Percentiles rank a stretch among this genome's conserved stretches.
phyloP scores from a whole-genome alignment of 2,888 invertebrate genomes.

The Tuberolachnus salignus region DNA sequence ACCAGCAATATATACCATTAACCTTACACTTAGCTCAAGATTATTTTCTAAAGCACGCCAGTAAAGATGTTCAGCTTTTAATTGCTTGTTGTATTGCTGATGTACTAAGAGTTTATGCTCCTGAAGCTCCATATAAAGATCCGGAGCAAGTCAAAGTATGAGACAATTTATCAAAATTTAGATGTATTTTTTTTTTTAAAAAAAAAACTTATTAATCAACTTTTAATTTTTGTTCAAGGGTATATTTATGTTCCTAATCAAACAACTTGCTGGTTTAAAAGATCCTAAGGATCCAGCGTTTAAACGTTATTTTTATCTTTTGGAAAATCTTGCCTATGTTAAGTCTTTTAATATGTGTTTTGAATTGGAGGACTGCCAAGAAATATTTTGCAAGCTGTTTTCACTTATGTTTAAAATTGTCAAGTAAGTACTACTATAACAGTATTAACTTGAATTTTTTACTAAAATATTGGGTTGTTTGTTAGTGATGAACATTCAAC shows the following conservation, averaged over 20 bases:
- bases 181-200: background rate
- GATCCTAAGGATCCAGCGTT: slow-evolving; percentile 97
- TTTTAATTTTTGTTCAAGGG: slow-evolving; percentile 65
- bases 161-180: slow-evolving; percentile 26
- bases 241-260: slow-evolving; percentile 92
- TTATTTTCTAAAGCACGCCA: slow-evolving; percentile 85
- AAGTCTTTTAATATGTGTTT: slow-evolving; percentile 99
- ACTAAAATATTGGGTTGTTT: slow-evolving; percentile 58
- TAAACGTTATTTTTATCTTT: slow-evolving; percentile 94
- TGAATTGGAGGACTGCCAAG: slow-evolving; percentile 95
- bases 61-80: slow-evolving; percentile 89
- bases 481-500: slow-evolving; percentile 90
- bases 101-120: slow-evolving; percentile 93
- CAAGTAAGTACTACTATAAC: slow-evolving; percentile 72
- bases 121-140: slow-evolving; percentile 97
- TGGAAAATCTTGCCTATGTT: slow-evolving; percentile 96
- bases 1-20: slow-evolving; percentile 88
- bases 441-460: slow-evolving; percentile 17
- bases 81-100: slow-evolving; percentile 98
- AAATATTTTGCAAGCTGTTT: slow-evolving; percentile 93
- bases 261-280: slow-evolving; percentile 88
- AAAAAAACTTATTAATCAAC: background rate
- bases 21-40: slow-evolving; percentile 93
- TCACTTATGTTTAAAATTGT: slow-evolving; percentile 94
- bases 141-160: slow-evolving; percentile 82